Evolutionary conservation across 2,113 vertebrate species (phyloP).

Genomic region (Raja brachyura): DNA sequence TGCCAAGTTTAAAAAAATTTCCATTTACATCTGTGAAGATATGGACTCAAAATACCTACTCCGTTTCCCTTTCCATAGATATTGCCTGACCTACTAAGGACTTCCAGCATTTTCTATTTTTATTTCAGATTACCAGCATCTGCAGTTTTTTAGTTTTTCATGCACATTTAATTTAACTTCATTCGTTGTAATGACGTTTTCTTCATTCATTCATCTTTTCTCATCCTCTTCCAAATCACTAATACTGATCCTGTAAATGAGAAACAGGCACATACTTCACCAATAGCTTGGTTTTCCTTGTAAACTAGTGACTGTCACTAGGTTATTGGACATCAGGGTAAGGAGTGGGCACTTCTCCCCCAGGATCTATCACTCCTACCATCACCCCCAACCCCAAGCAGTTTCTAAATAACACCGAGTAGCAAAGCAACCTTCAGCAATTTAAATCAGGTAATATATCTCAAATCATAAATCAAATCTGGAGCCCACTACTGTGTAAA

Average conservation of each 20-base stretch:
- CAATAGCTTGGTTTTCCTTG: background rate
- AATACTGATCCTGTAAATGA: background rate
- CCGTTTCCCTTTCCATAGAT: no score
- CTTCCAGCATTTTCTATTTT: no score
- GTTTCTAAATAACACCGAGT: background rate
- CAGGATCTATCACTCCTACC: background rate
- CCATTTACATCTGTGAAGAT: no score
- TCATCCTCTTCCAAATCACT: background rate
- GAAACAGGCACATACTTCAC: background rate
- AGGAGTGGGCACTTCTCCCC: no score
- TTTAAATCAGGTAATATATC: background rate
- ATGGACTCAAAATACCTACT: no score
- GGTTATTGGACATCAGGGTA: background rate
- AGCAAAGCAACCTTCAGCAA: background rate
- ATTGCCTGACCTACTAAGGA: no score
- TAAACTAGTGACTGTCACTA: background rate
- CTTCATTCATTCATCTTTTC: background rate
- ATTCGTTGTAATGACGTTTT: background rate
- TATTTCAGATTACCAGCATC: no score
- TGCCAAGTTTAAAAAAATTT: no score
- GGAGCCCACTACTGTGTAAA: background rate
- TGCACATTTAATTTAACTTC: background rate
- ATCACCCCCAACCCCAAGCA: background rate
- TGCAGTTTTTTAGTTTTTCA: no score
- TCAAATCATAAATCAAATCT: background rate